These are phyloP conservation scores for Thermophis baileyi DNA, from an alignment of 2,113 vertebrate species.

Conservation along the genomic window DNA sequence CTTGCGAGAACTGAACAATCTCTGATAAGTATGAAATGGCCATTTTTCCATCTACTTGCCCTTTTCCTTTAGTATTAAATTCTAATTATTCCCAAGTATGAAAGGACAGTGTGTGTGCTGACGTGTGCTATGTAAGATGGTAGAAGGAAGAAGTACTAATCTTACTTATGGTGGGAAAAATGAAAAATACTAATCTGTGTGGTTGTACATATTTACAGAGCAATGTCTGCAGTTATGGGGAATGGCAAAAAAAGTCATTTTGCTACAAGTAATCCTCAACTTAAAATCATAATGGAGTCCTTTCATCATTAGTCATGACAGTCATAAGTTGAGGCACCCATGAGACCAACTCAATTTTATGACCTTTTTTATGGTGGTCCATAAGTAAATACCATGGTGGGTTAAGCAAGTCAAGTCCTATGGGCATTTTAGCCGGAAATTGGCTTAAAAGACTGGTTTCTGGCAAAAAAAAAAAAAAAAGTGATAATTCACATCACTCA, in stretches of 20 bases:
- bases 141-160: background rate
- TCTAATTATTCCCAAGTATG: constrained; percentile 27
- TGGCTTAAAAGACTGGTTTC: background rate
- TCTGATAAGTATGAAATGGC: background rate
- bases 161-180: background rate
- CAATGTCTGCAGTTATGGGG: background rate
- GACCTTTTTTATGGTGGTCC: background rate
- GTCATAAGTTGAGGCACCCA: background rate
- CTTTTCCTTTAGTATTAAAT: constrained; percentile 24
- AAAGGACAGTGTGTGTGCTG: background rate
- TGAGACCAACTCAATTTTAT: background rate
- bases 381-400: background rate
- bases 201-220: background rate
- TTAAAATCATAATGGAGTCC: background rate
- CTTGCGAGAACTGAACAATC: rapidly evolving
- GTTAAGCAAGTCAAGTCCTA: background rate
- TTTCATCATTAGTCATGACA: background rate
- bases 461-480: background rate
- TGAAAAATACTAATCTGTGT: background rate
- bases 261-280: background rate
- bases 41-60: rapidly evolving
- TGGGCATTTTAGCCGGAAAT: background rate
- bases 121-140: background rate
- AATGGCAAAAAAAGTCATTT: background rate
- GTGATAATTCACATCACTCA: background rate